Conservation (phyloP, 2,888 invertebrate genomes). For the Diploptera punctata region DNA sequence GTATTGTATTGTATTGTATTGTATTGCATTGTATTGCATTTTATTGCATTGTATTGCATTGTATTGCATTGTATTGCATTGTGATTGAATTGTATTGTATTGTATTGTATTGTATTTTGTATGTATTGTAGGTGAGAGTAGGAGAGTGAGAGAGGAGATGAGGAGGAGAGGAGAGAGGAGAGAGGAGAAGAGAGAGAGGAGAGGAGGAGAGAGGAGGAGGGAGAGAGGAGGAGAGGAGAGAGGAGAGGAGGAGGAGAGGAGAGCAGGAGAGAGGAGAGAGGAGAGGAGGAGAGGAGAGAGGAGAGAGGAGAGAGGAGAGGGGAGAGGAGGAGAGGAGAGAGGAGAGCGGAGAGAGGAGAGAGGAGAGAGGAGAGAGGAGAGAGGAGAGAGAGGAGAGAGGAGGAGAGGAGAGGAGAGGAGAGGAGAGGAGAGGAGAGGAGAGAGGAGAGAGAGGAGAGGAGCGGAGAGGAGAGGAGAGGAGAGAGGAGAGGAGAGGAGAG, state of each 20-base stretch:
- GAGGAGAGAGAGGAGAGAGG: not conserved
- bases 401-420: not conserved
- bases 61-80: no score
- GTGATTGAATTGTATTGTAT: no score
- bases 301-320: conserved; percentile 4
- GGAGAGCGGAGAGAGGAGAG: not conserved
- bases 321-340: conserved; percentile 18
- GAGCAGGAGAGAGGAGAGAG: not conserved
- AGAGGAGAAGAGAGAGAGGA: conserved; percentile 1
- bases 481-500: not conserved
- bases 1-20: no score
- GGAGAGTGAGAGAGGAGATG: conserved; percentile 5
- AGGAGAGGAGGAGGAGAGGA: conserved; percentile 13
- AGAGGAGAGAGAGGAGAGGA: not conserved
- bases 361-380: not conserved
- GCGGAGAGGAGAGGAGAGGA: not conserved
- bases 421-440: not conserved
- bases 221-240: not conserved
- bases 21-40: no score
- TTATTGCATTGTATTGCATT: no score
- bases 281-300: conserved; percentile 4
- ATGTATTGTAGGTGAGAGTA: no score
- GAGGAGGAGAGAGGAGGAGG: not conserved
- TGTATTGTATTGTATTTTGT: no score
- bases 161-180: conserved; percentile 7